Percentiles rank a stretch among this genome's conserved stretches.
These are phyloP conservation scores for Cyprinodon tularosa DNA, from an alignment of 2,113 vertebrate species.

Conservation along the genomic window DNA sequence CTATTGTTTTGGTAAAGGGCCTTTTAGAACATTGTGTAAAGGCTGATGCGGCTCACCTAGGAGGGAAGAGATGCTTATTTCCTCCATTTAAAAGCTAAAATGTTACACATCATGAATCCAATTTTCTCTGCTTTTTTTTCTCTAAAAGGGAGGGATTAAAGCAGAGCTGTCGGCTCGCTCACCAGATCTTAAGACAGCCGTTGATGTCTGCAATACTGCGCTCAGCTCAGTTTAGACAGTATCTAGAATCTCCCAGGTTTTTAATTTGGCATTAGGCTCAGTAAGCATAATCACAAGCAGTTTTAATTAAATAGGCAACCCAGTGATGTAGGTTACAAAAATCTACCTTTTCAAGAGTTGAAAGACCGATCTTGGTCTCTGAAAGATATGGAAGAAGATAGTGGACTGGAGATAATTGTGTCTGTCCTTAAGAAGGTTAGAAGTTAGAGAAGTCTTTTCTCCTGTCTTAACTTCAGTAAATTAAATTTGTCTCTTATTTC, in stretches of 20 bases:
- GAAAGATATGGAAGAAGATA: constrained; percentile 49
- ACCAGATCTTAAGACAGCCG: constrained; percentile 71
- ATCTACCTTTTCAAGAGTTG: constrained; percentile 35
- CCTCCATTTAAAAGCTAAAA: constrained; percentile 79
- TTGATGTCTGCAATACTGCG: constrained; percentile 65
- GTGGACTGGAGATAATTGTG: constrained; percentile 47
- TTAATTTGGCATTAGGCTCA: constrained; percentile 76
- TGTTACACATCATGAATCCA: constrained; percentile 80
- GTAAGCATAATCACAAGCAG: constrained; percentile 65
- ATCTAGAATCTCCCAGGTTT: constrained; percentile 75
- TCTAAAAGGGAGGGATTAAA: constrained; percentile 80
- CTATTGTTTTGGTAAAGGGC: constrained; percentile 75
- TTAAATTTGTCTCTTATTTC: background rate
- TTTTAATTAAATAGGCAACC: constrained; percentile 68
- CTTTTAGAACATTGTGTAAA: constrained; percentile 73
- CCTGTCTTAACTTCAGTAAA: background rate
- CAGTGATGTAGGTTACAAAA: constrained; percentile 44
- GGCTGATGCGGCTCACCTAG: constrained; percentile 72
- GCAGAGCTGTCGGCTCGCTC: constrained; percentile 73
- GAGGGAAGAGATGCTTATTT: constrained; percentile 72
- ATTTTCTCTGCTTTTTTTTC: constrained; percentile 74
- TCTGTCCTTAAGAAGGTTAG: constrained; percentile 31
- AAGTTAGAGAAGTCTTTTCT: constrained; percentile 6
- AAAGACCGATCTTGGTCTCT: constrained; percentile 45
- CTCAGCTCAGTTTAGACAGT: constrained; percentile 63